Base-by-base conservation (phyloP, 2,113 vertebrate species). In the Carettochelys insculpta region DNA sequence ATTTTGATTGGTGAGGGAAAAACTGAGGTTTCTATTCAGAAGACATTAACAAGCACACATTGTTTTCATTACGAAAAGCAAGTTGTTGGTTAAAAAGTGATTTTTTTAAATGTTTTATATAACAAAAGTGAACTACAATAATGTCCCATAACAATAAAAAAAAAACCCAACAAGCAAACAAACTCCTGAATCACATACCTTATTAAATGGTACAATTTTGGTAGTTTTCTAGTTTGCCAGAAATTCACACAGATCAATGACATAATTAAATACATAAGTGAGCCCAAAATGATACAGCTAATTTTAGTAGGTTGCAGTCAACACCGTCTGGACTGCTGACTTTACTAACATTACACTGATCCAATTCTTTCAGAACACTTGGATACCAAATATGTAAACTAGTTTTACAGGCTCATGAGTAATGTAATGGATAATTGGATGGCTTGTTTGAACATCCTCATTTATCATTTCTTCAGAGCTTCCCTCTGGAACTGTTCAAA, bases 241-340 rank as follows among this genome's bases (percentile, higher is more conserved):
- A 94, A 96, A 95, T 96, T 95, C 79, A 29, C 86, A 80, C 75
- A 94, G 92, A 96, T 96, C 94, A 95, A 91, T 93, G 93, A 90
- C 96, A 86, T 95, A 95, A 93, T 88, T 92, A 80, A 97, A 91
- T 24, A 93, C 51, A 73, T n/a, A 77, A 91, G 78, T 4, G 92
- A 80, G 92, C 95, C 96, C 96, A 92, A 95, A 52, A 75, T 48
- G 76, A 3, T 54, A 90, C 76, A 95, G 91, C 92, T 97, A 92
- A 97, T 95, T 97, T 96, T 96, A 96, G 87, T 92, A 95, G 93
- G 90, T 92, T 94, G 92, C 93, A 94, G 95, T 94, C 76, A 82
- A 27, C 47, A 56, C 96, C 96, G 97, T 97, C 96, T 98, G 97
- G 83, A 95, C 94, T 96, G 93, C 85, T 95, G 96, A 89, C 94